Conservation (phyloP, 2,888 invertebrate genomes). For the Drosophila greeni region DNA sequence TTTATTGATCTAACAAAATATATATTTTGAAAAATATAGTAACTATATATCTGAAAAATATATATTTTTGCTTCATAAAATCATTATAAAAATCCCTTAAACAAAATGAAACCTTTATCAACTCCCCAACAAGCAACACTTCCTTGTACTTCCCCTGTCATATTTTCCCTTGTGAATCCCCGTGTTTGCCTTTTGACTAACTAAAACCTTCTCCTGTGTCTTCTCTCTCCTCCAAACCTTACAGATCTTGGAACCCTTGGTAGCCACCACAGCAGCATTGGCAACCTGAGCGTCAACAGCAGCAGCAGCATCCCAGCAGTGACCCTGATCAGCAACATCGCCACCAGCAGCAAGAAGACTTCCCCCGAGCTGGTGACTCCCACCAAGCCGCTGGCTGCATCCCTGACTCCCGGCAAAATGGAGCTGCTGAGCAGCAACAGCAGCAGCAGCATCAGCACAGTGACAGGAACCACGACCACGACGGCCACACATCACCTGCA, state of each 20-base stretch:
- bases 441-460: slow-evolving; percentile 28
- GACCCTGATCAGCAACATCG: slow-evolving; percentile 18
- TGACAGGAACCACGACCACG: slow-evolving; percentile 50
- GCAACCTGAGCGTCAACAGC: slow-evolving; percentile 17
- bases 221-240: slow-evolving; percentile 32
- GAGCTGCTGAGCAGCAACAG: slow-evolving; percentile 74
- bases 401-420: slow-evolving; percentile 68
- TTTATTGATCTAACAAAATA: too few species aligned
- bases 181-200: slow-evolving; percentile 53
- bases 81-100: not conserved
- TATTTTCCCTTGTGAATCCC: slow-evolving; percentile 24
- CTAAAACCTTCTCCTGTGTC: slow-evolving; percentile 42
- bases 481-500: slow-evolving; percentile 56
- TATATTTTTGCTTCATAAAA: not conserved
- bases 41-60: too few species aligned
- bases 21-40: too few species aligned
- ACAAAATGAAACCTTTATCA: not conserved
- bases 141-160: not conserved
- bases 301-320: slow-evolving; percentile 43
- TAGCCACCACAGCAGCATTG: slow-evolving; percentile 51
- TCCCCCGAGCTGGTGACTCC: slow-evolving; percentile 27
- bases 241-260: slow-evolving; percentile 69
- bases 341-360: slow-evolving; percentile 22
- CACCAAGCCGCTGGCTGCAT: slow-evolving; percentile 34
- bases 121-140: not conserved